A percentile compares a stretch with the other conserved stretches of the same genome.
Conservation (phyloP, 1,140 invertebrate species). For the Lucilia sericata region DNA sequence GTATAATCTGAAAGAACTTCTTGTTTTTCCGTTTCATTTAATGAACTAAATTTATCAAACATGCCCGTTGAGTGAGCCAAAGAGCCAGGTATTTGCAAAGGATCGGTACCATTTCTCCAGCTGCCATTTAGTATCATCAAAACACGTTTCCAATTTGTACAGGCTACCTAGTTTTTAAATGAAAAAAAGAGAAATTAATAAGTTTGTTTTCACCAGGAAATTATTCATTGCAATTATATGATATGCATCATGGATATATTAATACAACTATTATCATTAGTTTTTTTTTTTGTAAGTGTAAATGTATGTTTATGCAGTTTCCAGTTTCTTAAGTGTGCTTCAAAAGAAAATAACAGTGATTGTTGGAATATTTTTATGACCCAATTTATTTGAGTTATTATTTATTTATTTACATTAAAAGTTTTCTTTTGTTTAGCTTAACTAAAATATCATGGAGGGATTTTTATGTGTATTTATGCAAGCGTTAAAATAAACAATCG, state of each 20-base stretch:
- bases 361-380: background rate
- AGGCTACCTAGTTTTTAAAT: slow-evolving; percentile 79
- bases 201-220: background rate
- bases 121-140: slow-evolving; percentile 85
- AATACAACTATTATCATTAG: background rate
- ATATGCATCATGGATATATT: no score
- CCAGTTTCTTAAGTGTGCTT: background rate
- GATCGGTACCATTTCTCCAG: slow-evolving; percentile 76
- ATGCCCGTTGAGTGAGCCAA: slow-evolving; percentile 78
- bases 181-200: slow-evolving; percentile 10
- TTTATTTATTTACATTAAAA: background rate
- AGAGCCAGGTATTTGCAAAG: slow-evolving; percentile 80
- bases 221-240: background rate
- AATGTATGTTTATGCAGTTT: background rate
- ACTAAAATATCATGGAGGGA: background rate
- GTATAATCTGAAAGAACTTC: slow-evolving; percentile 78
- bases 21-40: slow-evolving; percentile 70
- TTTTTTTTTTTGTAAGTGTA: background rate
- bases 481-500: background rate
- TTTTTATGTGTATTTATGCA: background rate
- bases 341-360: background rate
- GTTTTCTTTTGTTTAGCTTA: background rate
- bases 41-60: slow-evolving; percentile 63
- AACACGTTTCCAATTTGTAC: slow-evolving; percentile 94
- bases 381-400: slow-evolving; percentile 30